These are phyloP conservation scores for Drosophila robusta DNA, from an alignment of 2,888 invertebrate genomes.

Conservation along the genomic window DNA sequence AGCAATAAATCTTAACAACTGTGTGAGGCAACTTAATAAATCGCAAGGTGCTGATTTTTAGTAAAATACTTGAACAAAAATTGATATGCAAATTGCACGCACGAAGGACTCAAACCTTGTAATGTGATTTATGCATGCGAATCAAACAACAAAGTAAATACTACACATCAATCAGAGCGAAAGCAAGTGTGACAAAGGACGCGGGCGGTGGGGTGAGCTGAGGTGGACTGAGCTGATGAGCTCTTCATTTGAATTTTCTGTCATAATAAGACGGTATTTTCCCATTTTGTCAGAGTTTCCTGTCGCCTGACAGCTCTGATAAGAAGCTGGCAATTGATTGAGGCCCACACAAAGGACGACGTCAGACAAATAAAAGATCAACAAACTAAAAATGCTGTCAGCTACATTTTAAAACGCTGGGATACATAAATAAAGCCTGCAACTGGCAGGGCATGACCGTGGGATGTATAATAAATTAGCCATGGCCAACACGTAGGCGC, in stretches of 20 bases:
- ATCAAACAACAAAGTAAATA: slow-evolving; percentile 28
- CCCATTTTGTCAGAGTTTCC: slow-evolving; percentile 61
- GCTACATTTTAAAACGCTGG: slow-evolving; percentile 66
- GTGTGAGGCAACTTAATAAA: slow-evolving; percentile 42
- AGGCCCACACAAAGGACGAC: slow-evolving; percentile 35
- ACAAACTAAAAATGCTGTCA: slow-evolving; percentile 54
- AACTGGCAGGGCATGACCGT: slow-evolving; percentile 8
- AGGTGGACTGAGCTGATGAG: slow-evolving; percentile 10
- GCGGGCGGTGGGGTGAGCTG: background rate
- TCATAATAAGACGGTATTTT: slow-evolving; percentile 42
- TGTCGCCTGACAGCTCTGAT: slow-evolving; percentile 42
- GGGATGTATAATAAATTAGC: slow-evolving; percentile 72
- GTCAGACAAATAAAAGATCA: slow-evolving; percentile 55
- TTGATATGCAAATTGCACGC: slow-evolving; percentile 70
- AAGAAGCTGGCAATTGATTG: slow-evolving; percentile 65
- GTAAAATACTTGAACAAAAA: slow-evolving; percentile 25
- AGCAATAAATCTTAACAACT: slow-evolving; percentile 36
- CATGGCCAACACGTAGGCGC: slow-evolving; percentile 72
- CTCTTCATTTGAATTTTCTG: slow-evolving; percentile 19
- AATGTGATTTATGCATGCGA: slow-evolving; percentile 52
- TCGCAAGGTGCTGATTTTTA: slow-evolving; percentile 37
- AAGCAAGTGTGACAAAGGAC: slow-evolving; percentile 28
- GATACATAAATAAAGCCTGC: slow-evolving; percentile 22
- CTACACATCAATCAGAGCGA: slow-evolving; percentile 64
- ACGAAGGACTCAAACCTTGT: slow-evolving; percentile 39